Percentiles rank a stretch among this genome's conserved stretches.
Conservation (phyloP, 1,140 invertebrate genomes). For the Venustaconcha ellipsiformis region DNA sequence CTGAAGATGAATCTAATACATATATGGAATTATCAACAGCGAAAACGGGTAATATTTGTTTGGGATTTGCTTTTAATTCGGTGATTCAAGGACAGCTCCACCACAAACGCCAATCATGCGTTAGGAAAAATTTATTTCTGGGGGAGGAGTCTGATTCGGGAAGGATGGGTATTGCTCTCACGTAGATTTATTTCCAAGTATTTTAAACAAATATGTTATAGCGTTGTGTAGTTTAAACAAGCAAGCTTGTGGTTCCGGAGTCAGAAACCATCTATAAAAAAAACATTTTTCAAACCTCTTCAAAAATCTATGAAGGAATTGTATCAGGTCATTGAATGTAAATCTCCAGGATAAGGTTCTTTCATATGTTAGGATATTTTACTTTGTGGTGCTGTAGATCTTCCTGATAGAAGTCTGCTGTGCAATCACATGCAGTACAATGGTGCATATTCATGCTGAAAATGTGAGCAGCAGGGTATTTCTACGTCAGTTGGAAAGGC, state of each 20-base stretch:
- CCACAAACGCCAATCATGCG: no score
- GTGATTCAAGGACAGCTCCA: no score
- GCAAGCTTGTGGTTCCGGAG: conserved; percentile 15
- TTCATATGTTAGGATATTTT: conserved; percentile 1
- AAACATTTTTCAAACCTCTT: conserved; percentile 8
- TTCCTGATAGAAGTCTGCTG: conserved; percentile 25
- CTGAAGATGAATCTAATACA: no score
- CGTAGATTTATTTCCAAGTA: no score
- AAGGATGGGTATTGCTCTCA: no score
- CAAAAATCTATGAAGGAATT: conserved; percentile 9
- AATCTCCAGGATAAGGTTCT: neutral
- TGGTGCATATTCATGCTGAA: conserved; percentile 20
- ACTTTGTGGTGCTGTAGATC: conserved; percentile 13
- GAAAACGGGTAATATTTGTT: no score
- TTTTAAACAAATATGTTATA: no score
- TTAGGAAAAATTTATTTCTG: no score
- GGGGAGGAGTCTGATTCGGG: no score
- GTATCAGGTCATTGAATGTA: conserved; percentile 7
- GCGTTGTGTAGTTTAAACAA: no score
- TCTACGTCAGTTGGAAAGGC: conserved; percentile 18
- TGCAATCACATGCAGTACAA: conserved; percentile 27
- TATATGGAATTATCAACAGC: no score
- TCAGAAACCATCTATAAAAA: conserved; percentile 17
- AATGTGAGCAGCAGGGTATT: conserved; percentile 19
- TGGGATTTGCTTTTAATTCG: no score